Conservation (phyloP, 2,113 vertebrate genomes). For the Amazona guildingii region DNA sequence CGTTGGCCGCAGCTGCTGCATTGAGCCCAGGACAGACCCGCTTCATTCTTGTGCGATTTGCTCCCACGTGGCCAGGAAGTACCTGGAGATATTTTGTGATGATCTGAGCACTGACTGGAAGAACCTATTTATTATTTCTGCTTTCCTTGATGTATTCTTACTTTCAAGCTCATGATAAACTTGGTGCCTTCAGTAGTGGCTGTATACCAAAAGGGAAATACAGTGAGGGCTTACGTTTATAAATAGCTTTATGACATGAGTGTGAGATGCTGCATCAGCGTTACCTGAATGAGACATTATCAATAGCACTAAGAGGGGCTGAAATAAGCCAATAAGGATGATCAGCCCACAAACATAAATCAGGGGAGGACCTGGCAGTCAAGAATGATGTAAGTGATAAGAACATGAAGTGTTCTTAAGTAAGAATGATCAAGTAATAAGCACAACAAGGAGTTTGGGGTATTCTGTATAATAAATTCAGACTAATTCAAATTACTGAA, state of each 20-base stretch:
- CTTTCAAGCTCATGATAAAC: background rate
- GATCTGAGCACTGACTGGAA: background rate
- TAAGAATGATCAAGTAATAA: background rate
- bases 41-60: background rate
- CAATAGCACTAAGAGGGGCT: background rate
- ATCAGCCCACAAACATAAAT: background rate
- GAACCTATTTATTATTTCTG: background rate
- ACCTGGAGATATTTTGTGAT: background rate
- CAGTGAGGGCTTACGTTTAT: background rate
- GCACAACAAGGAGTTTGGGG: background rate
- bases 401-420: background rate
- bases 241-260: background rate
- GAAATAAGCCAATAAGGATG: background rate
- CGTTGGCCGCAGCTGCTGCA: background rate
- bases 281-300: background rate
- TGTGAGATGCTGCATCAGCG: background rate
- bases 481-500: background rate
- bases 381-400: background rate
- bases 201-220: background rate
- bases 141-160: background rate
- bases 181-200: background rate
- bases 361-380: background rate
- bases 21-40: background rate
- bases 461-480: background rate
- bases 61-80: background rate